phyloP scores from a whole-genome alignment of 2,113 vertebrate genomes.

The Cathartes aura region DNA sequence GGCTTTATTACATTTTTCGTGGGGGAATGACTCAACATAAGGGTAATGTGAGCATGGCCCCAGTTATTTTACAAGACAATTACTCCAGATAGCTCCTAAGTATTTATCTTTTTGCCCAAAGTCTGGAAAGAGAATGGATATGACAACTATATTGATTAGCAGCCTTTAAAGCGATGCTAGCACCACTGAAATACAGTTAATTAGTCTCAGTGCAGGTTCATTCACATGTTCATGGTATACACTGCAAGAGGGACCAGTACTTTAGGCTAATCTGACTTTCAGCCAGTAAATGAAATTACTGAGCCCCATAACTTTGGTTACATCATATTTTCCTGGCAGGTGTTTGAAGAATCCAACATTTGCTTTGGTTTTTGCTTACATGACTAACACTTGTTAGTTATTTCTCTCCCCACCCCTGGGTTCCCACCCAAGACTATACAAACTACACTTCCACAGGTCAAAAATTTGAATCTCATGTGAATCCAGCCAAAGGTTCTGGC shows the following conservation, averaged over 20 bases:
- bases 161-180: background rate
- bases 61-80: background rate
- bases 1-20: background rate
- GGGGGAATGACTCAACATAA: background rate
- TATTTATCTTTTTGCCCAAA: background rate
- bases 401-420: background rate
- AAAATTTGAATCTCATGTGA: background rate
- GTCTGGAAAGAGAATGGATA: background rate
- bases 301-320: background rate
- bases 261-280: background rate
- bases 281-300: background rate
- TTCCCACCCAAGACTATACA: background rate
- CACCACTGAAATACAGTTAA: background rate
- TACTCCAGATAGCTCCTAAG: background rate
- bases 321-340: background rate
- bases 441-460: background rate
- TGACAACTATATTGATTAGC: background rate
- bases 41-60: background rate
- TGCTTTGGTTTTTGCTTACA: background rate
- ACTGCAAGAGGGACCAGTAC: background rate
- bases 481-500: background rate
- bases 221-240: background rate
- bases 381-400: background rate
- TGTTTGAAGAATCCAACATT: background rate
- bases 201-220: background rate